Evolutionary conservation across 2,113 vertebrate genomes (phyloP).

Genomic region (Verasper variegatus): DNA sequence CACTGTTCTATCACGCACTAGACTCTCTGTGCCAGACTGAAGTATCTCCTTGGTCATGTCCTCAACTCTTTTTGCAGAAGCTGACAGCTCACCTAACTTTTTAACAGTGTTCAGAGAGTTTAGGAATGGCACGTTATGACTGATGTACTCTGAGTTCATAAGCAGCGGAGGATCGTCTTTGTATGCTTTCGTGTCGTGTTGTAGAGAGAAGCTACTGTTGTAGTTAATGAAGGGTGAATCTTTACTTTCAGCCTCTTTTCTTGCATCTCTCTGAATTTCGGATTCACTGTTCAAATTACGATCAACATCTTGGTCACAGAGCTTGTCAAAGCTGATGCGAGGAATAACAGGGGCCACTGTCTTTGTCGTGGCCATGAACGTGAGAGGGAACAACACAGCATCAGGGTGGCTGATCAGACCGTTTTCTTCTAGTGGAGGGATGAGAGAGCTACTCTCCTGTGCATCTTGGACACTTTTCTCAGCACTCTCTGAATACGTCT

Average conservation of each 20-base stretch:
- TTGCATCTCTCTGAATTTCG: slow-evolving; percentile 42
- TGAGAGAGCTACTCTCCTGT: slow-evolving; percentile 78
- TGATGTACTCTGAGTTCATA: slow-evolving; percentile 59
- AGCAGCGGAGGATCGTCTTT: slow-evolving; percentile 74
- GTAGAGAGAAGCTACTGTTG: slow-evolving; percentile 82
- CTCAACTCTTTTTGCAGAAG: slow-evolving; percentile 78
- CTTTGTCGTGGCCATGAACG: slow-evolving; percentile 86
- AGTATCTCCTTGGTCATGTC: slow-evolving; percentile 83
- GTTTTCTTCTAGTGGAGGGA: slow-evolving; percentile 82
- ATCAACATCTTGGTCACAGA: slow-evolving; percentile 63
- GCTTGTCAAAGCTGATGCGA: slow-evolving; percentile 78
- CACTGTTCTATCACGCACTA: slow-evolving; percentile 70
- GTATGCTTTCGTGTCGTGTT: slow-evolving; percentile 84
- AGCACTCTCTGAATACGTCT: slow-evolving; percentile 84
- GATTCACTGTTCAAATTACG: slow-evolving; percentile 54
- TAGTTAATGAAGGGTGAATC: slow-evolving; percentile 84
- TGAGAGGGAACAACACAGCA: slow-evolving; percentile 75
- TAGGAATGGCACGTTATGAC: slow-evolving; percentile 66
- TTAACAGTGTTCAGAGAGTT: slow-evolving; percentile 77
- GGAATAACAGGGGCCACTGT: slow-evolving; percentile 81
- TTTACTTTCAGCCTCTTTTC: slow-evolving; percentile 54
- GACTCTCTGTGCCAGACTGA: slow-evolving; percentile 71
- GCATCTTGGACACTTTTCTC: slow-evolving; percentile 75
- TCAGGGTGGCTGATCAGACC: slow-evolving; percentile 74
- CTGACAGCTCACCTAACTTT: slow-evolving; percentile 86